Evolutionary conservation across 2,113 vertebrate genomes (phyloP).

Genomic region (Lasiurus borealis): DNA sequence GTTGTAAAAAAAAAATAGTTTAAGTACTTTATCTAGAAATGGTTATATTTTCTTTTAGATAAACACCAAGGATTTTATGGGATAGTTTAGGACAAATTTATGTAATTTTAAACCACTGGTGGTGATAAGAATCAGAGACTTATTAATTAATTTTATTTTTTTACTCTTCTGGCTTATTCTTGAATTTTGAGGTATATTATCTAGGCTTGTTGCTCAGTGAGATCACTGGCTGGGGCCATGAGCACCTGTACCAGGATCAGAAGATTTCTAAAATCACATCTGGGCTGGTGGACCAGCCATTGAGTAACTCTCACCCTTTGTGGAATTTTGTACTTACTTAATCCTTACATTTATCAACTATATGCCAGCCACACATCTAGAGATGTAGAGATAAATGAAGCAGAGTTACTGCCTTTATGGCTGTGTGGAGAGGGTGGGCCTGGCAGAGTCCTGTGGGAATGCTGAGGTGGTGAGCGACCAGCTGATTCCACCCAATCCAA

Average conservation of each 20-base stretch:
- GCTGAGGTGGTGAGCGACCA: no score
- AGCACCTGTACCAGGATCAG: background rate
- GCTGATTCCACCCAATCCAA: no score
- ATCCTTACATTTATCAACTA: background rate
- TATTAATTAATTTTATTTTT: background rate
- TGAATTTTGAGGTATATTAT: slow-evolving; percentile 7
- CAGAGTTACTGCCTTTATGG: background rate
- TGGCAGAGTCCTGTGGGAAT: background rate
- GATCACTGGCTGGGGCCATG: background rate
- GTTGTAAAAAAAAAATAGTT: slow-evolving; percentile 50
- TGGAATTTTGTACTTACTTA: background rate
- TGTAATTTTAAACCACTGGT: background rate
- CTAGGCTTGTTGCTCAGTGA: background rate
- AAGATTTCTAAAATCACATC: background rate
- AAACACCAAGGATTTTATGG: background rate
- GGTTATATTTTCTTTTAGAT: slow-evolving; percentile 41
- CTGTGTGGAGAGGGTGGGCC: background rate
- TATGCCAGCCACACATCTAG: background rate
- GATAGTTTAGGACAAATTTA: background rate
- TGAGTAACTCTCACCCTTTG: background rate
- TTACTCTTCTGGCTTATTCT: background rate
- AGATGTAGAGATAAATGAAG: background rate
- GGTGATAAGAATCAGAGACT: background rate
- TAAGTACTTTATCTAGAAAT: slow-evolving; percentile 56
- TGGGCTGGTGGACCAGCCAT: background rate